A percentile compares a stretch with the other conserved stretches of the same genome.
Conservation (phyloP, 2,113 vertebrate species). For the Rousettus leschenaultii region DNA sequence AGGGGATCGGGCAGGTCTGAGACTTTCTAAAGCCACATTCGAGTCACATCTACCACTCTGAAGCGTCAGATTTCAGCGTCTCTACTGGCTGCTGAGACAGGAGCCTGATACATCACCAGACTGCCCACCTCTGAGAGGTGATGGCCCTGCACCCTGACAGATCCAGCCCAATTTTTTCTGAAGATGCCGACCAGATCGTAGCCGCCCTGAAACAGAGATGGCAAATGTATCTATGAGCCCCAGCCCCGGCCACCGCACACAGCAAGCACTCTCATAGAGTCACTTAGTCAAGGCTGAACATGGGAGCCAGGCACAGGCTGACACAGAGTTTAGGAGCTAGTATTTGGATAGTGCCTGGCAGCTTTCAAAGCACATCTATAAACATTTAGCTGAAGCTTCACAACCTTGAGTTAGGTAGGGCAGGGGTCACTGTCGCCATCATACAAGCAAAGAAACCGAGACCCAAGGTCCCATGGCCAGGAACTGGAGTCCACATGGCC, state of each 20-base stretch:
- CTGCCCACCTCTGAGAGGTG: neutral
- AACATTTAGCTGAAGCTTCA: neutral
- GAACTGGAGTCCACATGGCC: neutral
- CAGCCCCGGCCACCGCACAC: neutral
- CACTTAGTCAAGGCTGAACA: neutral
- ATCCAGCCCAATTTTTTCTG: neutral
- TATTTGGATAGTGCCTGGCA: neutral
- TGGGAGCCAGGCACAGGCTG: neutral
- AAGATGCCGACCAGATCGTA: neutral
- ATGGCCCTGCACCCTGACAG: neutral
- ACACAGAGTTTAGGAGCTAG: neutral
- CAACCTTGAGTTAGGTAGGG: neutral
- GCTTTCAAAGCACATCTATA: neutral
- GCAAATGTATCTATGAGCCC: neutral
- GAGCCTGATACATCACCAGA: too few species aligned
- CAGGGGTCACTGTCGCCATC: neutral
- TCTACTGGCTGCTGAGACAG: neutral
- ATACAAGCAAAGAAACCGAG: neutral
- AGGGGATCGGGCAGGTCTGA: neutral
- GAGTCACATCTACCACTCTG: neutral
- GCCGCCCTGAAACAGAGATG: neutral
- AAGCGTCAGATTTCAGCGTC: neutral
- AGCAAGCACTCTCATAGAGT: neutral
- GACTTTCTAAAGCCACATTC: neutral
- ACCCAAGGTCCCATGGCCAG: neutral